Percentiles rank a stretch among this genome's conserved stretches.
Conservation (phyloP, 2,113 vertebrate species). For the Pterocles orientalis region DNA sequence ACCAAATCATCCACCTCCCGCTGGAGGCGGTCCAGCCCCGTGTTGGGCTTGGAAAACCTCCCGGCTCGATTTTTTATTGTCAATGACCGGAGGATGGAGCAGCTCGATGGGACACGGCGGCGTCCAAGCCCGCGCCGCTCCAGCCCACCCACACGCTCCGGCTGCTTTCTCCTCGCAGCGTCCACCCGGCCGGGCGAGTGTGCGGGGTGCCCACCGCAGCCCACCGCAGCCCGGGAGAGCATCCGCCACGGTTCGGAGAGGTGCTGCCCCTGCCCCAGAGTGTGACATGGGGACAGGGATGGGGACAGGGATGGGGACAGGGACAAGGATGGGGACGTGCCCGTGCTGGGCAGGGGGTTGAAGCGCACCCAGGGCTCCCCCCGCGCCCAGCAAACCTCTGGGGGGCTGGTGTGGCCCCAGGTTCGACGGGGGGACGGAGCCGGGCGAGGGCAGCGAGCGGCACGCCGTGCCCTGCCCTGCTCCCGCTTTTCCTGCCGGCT, state of each 20-base stretch:
- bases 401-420: neutral
- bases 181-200: fast-evolving
- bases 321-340: neutral
- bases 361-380: neutral
- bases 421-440: neutral
- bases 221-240: too few relatives aligned
- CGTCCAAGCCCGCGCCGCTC: neutral
- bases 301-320: too few relatives aligned
- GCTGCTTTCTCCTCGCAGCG: neutral
- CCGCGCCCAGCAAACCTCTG: too few relatives aligned
- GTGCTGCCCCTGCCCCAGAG: too few relatives aligned
- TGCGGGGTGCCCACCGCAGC: neutral
- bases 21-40: slow-evolving; percentile 27
- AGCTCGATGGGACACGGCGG: slow-evolving; percentile 28
- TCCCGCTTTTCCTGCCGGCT: neutral
- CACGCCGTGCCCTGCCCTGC: neutral
- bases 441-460: neutral
- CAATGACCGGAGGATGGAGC: slow-evolving; percentile 54
- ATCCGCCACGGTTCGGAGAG: too few relatives aligned
- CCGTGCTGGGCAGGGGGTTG: too few relatives aligned
- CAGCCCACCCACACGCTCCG: slow-evolving; percentile 33
- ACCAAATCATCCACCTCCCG: slow-evolving; percentile 22
- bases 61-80: slow-evolving; percentile 30
- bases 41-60: slow-evolving; percentile 61
- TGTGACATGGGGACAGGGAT: too few relatives aligned